Evolutionary conservation across 1,140 invertebrate species (phyloP), one percentile per base, ranked within the genome.

Genomic region (Apis dorsata): DNA sequence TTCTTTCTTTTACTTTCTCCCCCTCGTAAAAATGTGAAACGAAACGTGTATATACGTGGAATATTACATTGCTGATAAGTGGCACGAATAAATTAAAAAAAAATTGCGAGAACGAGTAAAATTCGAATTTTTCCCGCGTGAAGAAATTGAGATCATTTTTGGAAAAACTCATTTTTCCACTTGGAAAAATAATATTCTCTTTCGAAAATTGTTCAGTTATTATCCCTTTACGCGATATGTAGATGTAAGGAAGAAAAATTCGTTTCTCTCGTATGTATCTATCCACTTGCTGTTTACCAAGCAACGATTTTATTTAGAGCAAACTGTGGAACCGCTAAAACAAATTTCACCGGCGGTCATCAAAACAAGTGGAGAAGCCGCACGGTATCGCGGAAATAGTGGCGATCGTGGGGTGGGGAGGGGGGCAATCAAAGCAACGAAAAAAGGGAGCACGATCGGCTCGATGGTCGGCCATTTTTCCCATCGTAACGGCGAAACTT

Each of bases 401-500:
- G 49, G n/a, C 34, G 34, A 34, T 34, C 34, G 34, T 34, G 0
- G 34, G 12, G 51, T 12, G 21, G 63, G 65, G 28, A 12, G n/a
- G 3, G 49, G 49, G 69, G n/a, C 76, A 49, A 68, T 78, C 53
- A 55, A 68, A 69, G 11, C 19, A 51, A 55, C 13, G 19, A 19
- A 79, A 59, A 69, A 66, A 9, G 53, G 9, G 8, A 1, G 55
- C 66, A 21, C 55, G 34, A 69, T 24, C 28, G 24, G 51, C 13
- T 7, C 51, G 24, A 19, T 19, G 5, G 15, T 71, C 53, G 34
- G 9, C 51, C 28, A 76, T 71, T 81, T 81, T 75, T 34, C 12
- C 12, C 28, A 21, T 34, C 34, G 19, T 74, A 62, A 86, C 59
- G 71, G 59, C 55, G 28, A 60, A 86, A 86, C 81, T 87, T 83